These are phyloP conservation scores for rabbit (Oryctolagus cuniculus) DNA, from an alignment of 2,113 vertebrate species.

Conservation along the genomic window DNA sequence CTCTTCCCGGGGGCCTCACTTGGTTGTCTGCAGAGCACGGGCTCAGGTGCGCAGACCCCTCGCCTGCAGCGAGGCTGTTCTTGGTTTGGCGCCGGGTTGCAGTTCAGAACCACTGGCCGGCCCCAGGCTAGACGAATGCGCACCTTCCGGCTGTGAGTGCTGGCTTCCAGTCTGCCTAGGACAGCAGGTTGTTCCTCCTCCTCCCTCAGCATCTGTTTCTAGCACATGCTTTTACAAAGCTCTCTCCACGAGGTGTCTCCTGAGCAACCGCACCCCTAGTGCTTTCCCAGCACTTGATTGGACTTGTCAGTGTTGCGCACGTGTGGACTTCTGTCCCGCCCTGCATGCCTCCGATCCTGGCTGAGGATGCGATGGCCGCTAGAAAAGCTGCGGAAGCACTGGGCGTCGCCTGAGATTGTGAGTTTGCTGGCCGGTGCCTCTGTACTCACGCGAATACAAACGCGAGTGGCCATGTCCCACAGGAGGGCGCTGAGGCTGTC, in stretches of 20 bases:
- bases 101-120: background rate
- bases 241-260: background rate
- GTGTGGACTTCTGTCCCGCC: background rate
- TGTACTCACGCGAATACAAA: background rate
- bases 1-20: background rate
- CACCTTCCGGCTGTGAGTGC: background rate
- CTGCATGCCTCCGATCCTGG: background rate
- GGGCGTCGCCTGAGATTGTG: background rate
- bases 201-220: background rate
- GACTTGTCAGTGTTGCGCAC: background rate
- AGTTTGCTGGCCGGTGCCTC: background rate
- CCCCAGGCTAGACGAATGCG: background rate
- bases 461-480: rapidly evolving
- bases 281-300: background rate
- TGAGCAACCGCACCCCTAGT: background rate
- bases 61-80: rapidly evolving
- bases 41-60: background rate
- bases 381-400: background rate
- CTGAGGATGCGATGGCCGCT: background rate
- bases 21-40: background rate
- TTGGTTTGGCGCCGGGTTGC: background rate
- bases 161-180: slow-evolving; percentile 24
- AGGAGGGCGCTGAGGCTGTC: background rate
- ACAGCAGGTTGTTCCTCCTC: background rate
- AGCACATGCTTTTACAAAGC: background rate